These are phyloP conservation scores for Dryobotodes eremita DNA, from an alignment of 2,888 invertebrate genomes.

Conservation along the genomic window DNA sequence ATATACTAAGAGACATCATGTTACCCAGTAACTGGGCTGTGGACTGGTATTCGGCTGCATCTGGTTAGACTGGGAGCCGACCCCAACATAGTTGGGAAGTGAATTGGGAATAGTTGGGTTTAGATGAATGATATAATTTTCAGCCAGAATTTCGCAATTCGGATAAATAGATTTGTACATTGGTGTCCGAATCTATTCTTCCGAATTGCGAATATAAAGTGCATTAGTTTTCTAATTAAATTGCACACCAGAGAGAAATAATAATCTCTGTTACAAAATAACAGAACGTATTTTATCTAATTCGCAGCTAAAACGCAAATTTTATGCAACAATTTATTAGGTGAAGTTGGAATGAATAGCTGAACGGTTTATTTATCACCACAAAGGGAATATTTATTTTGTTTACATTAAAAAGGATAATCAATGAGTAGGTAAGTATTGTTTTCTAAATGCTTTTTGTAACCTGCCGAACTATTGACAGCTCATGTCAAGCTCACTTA, in stretches of 20 bases:
- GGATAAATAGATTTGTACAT: neutral
- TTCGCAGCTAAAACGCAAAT: conserved; percentile 31
- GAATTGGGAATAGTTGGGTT: too few species aligned
- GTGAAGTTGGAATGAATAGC: conserved; percentile 40
- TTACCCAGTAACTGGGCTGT: neutral
- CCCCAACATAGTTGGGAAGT: too few species aligned
- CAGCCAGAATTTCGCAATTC: neutral
- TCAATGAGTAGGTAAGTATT: neutral
- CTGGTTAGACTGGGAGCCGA: neutral
- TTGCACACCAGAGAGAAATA: conserved; percentile 30
- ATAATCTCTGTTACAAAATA: conserved; percentile 15
- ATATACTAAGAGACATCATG: too few species aligned
- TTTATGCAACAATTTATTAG: conserved; percentile 33
- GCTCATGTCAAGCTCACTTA: too few species aligned
- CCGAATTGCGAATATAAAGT: neutral
- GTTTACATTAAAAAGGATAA: conserved; percentile 8
- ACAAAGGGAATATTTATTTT: conserved; percentile 21
- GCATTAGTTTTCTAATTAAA: conserved; percentile 27
- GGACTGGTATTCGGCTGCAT: neutral
- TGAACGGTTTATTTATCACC: conserved; percentile 32
- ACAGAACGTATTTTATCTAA: conserved; percentile 31
- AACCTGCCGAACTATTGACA: too few species aligned
- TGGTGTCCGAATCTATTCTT: neutral
- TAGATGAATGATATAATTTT: too few species aligned
- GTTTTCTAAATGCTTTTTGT: too few species aligned